Conservation (phyloP, 2,888 invertebrate species). For the Cheiracanthium punctorium region DNA sequence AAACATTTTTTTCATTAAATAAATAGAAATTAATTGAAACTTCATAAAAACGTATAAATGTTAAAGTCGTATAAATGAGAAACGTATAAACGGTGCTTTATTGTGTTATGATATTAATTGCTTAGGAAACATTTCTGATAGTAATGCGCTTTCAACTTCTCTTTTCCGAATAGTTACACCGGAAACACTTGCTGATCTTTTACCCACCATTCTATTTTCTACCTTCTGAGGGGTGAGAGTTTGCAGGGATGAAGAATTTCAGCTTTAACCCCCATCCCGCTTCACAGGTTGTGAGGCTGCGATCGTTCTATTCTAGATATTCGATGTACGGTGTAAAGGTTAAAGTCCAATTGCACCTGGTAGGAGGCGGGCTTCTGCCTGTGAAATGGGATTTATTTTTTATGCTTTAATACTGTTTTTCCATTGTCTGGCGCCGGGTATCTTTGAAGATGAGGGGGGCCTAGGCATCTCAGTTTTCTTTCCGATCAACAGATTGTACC, state of each 20-base stretch:
- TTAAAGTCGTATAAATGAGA: too few relatives aligned
- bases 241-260: background rate
- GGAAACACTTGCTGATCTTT: background rate
- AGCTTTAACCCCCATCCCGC: background rate
- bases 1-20: too few relatives aligned
- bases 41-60: too few relatives aligned
- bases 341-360: constrained; percentile 15
- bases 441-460: background rate
- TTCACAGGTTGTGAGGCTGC: background rate
- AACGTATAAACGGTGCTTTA: too few relatives aligned
- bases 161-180: background rate
- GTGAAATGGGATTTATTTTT: background rate
- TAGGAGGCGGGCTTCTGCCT: background rate
- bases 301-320: background rate
- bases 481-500: background rate
- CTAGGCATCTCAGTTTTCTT: background rate
- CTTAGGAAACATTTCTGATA: too few relatives aligned
- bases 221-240: background rate
- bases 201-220: background rate
- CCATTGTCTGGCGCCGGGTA: background rate
- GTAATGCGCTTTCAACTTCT: background rate
- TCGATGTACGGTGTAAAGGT: background rate
- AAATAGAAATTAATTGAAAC: too few relatives aligned
- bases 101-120: too few relatives aligned
- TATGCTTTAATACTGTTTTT: constrained; percentile 2